Conservation (phyloP, 2,797 vertebrate genomes). For the Eospalax fontanierii region DNA sequence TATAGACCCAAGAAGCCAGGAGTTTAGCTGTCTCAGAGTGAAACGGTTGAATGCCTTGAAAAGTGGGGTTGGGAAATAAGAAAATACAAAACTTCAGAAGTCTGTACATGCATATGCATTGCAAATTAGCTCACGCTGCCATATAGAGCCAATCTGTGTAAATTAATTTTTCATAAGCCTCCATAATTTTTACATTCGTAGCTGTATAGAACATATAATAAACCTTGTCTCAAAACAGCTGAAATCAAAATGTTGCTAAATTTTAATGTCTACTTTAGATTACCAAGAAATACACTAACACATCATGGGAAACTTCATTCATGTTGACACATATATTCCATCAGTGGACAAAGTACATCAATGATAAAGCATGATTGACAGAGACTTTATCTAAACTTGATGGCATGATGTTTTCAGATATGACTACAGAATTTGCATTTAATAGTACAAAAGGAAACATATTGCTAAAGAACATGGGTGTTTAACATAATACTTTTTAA, state of each 20-base stretch:
- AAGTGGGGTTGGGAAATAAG: conserved; percentile 82
- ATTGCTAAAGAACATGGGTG: background rate
- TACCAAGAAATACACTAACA: background rate
- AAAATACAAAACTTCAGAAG: conserved; percentile 75
- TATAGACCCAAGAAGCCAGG: conserved; percentile 90
- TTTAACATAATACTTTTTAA: background rate
- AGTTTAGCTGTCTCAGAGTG: conserved; percentile 90
- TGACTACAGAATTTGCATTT: background rate
- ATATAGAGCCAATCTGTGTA: conserved; percentile 66
- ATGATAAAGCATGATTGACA: conserved; percentile 1
- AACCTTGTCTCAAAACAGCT: conserved; percentile 67
- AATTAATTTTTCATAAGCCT: conserved; percentile 77
- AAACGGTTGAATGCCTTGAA: conserved; percentile 88
- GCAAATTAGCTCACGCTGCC: conserved; percentile 69
- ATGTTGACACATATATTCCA: conserved; percentile 5
- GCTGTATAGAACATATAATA: conserved; percentile 66
- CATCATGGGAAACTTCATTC: background rate
- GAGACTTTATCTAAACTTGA: conserved; percentile 31
- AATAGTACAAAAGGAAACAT: background rate
- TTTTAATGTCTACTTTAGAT: conserved; percentile 60
- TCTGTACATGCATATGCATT: conserved; percentile 76
- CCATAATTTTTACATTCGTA: conserved; percentile 70
- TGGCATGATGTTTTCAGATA: background rate
- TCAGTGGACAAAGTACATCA: conserved; percentile 10
- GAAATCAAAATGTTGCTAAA: conserved; percentile 54